Evolutionary conservation across 2,888 invertebrate genomes (phyloP).

Genomic region (Meloe dianella): DNA sequence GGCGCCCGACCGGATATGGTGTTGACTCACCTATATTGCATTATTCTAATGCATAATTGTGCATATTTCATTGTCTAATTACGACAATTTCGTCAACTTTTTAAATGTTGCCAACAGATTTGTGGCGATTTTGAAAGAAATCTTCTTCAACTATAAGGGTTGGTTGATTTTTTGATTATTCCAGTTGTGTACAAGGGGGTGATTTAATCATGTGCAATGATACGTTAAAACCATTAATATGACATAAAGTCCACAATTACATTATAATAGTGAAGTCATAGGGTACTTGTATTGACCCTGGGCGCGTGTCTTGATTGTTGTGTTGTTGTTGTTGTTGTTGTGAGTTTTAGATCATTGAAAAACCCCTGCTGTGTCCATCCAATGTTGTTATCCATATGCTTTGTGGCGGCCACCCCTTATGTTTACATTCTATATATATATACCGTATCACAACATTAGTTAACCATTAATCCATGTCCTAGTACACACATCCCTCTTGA

Average conservation of each 20-base stretch:
- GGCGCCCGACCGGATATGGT: conserved; percentile 40
- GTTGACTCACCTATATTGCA: conserved; percentile 42
- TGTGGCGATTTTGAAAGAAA: background rate
- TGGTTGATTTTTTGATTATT: background rate
- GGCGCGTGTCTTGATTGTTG: conserved; percentile 49
- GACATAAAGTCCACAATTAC: conserved; percentile 51
- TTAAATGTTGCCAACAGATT: background rate
- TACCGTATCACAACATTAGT: conserved; percentile 53
- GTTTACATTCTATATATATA: conserved; percentile 52
- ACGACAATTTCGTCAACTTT: background rate
- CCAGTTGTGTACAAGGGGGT: background rate
- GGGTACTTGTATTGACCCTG: conserved; percentile 47
- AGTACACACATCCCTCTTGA: conserved; percentile 37
- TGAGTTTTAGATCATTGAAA: conserved; percentile 14
- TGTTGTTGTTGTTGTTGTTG: conserved; percentile 33
- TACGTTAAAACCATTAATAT: conserved; percentile 51
- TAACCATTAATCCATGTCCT: conserved; percentile 51
- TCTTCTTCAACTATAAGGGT: background rate
- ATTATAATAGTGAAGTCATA: conserved; percentile 48
- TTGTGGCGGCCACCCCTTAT: conserved; percentile 46
- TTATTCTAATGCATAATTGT: conserved; percentile 12
- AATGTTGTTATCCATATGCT: conserved; percentile 40
- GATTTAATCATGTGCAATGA: conserved; percentile 44
- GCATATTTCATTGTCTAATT: conserved; percentile 6
- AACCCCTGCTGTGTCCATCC: conserved; percentile 34